Percentiles rank a stretch among this genome's conserved stretches.
Evolutionary conservation across 2,888 invertebrate genomes (phyloP).

Genomic region (Megastigmus dorsalis): DNA sequence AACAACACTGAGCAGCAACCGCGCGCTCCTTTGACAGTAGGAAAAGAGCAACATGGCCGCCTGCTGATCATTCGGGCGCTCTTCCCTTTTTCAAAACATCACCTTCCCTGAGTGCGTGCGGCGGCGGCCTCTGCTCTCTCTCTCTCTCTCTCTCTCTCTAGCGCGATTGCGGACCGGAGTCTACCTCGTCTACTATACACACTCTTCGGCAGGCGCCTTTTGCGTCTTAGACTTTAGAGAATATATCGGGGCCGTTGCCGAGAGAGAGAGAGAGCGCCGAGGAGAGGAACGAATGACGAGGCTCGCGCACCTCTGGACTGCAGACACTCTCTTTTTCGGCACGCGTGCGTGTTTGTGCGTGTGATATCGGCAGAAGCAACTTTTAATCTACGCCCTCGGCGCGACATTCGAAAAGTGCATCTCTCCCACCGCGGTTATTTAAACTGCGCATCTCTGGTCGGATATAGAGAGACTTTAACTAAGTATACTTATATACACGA

Average conservation of each 20-base stretch:
- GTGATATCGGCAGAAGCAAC: conserved; percentile 17
- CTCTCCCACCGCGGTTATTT: too few species aligned
- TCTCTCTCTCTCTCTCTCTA: conserved; percentile 5
- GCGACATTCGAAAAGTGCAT: conserved; percentile 45
- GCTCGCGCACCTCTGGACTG: neutral
- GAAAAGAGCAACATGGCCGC: conserved; percentile 73
- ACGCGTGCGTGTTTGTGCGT: neutral
- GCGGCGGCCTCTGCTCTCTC: conserved; percentile 24
- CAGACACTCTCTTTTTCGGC: neutral
- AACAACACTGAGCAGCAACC: neutral
- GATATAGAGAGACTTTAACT: too few species aligned
- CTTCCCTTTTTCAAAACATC: conserved; percentile 12
- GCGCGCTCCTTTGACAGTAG: conserved; percentile 31
- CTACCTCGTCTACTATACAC: neutral
- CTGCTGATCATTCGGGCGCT: conserved; percentile 65
- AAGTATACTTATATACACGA: too few species aligned
- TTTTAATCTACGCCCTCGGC: conserved; percentile 34
- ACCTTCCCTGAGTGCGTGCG: conserved; percentile 8
- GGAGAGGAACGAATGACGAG: neutral
- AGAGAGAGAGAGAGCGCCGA: neutral
- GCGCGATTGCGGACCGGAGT: neutral
- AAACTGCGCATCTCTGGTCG: too few species aligned
- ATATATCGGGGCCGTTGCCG: neutral
- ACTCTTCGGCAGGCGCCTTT: too few species aligned
- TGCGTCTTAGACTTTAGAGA: neutral